These are phyloP conservation scores for Stenurella melanura DNA, from an alignment of 2,888 invertebrate genomes.

Conservation along the genomic window DNA sequence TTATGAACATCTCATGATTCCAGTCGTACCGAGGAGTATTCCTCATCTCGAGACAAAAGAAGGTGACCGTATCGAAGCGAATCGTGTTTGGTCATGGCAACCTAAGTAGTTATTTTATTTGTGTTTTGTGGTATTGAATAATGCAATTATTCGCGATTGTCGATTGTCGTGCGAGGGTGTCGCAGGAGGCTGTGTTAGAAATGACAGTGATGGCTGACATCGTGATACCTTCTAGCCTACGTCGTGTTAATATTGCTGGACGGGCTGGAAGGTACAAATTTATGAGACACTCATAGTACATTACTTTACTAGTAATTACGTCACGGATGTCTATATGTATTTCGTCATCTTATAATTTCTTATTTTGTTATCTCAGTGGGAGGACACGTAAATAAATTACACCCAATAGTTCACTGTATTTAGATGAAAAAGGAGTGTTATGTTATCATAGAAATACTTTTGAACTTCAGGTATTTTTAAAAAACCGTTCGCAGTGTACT, in stretches of 20 bases:
- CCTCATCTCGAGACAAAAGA: conserved; percentile 21
- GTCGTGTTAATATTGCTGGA: conserved; percentile 10
- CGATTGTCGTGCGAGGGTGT: conserved; percentile 54
- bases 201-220: conserved; percentile 30
- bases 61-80: conserved; percentile 21
- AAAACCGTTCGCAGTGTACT: too few relatives aligned
- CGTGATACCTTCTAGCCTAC: conserved; percentile 27
- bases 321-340: background rate
- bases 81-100: conserved; percentile 33
- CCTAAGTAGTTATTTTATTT: conserved; percentile 40
- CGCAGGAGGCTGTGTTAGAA: conserved; percentile 42
- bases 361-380: background rate
- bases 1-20: conserved; percentile 17
- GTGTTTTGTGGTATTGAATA: conserved; percentile 49
- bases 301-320: background rate
- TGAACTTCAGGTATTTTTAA: too few relatives aligned
- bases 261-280: background rate
- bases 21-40: background rate
- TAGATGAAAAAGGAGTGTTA: too few relatives aligned
- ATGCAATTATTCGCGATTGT: conserved; percentile 56
- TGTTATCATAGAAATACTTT: too few relatives aligned
- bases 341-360: background rate
- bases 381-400: background rate
- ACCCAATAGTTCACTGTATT: background rate
- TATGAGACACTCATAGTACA: background rate